phyloP scores from a whole-genome alignment of 2,113 vertebrate genomes.

The Probosciger aterrimus region DNA sequence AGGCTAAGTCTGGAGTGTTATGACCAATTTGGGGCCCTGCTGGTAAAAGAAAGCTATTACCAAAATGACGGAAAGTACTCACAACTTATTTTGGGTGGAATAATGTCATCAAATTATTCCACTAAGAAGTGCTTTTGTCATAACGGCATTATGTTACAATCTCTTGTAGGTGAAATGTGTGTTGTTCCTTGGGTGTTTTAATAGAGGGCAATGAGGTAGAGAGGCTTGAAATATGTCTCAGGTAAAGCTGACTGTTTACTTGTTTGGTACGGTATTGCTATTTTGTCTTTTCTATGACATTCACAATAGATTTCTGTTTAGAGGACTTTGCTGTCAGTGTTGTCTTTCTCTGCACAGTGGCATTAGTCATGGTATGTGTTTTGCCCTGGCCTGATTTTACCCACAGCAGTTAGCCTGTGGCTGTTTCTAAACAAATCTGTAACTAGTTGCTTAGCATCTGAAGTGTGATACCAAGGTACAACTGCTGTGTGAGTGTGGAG shows the following conservation, averaged over 20 bases:
- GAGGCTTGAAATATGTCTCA: neutral
- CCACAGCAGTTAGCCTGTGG: neutral
- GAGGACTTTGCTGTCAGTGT: neutral
- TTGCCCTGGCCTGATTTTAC: neutral
- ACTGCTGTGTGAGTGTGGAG: neutral
- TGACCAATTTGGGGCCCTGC: neutral
- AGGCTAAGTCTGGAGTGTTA: neutral
- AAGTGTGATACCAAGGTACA: neutral
- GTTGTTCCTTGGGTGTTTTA: neutral
- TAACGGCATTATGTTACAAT: neutral
- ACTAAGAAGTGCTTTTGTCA: neutral
- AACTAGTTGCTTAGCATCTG: neutral
- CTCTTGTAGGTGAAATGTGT: neutral
- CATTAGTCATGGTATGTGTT: neutral
- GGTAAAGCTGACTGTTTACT: neutral
- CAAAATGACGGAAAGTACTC: neutral
- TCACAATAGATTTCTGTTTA: neutral
- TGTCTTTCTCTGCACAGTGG: neutral
- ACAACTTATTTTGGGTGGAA: neutral
- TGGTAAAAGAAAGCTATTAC: too few species aligned
- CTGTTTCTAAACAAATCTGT: neutral
- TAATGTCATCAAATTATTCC: neutral
- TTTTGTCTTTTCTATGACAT: neutral
- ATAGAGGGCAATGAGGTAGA: accelerated
- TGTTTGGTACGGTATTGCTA: neutral